Percentiles rank a stretch among this genome's conserved stretches.
These are phyloP conservation scores for Rhinogobius similis DNA, from an alignment of 2,113 vertebrate genomes.

Conservation along the genomic window DNA sequence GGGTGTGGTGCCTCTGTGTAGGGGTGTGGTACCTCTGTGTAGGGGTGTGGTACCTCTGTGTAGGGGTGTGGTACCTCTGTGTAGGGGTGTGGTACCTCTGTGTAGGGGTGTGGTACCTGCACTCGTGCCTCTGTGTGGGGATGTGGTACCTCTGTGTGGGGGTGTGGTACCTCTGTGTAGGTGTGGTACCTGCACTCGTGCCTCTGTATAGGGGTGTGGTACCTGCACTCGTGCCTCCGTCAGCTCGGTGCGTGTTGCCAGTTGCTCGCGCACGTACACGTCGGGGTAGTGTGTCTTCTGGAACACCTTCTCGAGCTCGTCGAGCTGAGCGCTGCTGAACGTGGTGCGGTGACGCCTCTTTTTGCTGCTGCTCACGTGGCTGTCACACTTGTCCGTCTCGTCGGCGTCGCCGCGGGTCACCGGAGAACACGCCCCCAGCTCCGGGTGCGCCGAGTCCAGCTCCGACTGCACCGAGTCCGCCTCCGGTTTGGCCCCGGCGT, in stretches of 20 bases:
- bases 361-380: constrained; percentile 97
- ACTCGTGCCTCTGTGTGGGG: too few relatives aligned
- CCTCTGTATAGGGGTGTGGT: constrained; percentile 5
- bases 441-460: too few relatives aligned
- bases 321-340: constrained; percentile 95
- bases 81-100: too few relatives aligned
- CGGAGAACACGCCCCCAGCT: constrained; percentile 86
- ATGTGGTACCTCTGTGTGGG: too few relatives aligned
- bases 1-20: too few relatives aligned
- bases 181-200: too few relatives aligned
- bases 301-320: constrained; percentile 98
- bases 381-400: constrained; percentile 93
- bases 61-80: too few relatives aligned
- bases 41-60: too few relatives aligned
- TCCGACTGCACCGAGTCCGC: constrained; percentile 85
- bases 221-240: constrained; percentile 99
- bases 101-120: too few relatives aligned
- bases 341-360: constrained; percentile 96
- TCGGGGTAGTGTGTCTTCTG: constrained; percentile 99
- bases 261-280: constrained; percentile 97
- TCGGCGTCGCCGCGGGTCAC: constrained; percentile 75
- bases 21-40: too few relatives aligned
- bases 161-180: too few relatives aligned
- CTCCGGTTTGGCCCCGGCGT: constrained; percentile 85
- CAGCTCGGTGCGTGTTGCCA: constrained; percentile 95